phyloP scores from a whole-genome alignment of 2,113 vertebrate species.

The Burhinus oedicnemus region DNA sequence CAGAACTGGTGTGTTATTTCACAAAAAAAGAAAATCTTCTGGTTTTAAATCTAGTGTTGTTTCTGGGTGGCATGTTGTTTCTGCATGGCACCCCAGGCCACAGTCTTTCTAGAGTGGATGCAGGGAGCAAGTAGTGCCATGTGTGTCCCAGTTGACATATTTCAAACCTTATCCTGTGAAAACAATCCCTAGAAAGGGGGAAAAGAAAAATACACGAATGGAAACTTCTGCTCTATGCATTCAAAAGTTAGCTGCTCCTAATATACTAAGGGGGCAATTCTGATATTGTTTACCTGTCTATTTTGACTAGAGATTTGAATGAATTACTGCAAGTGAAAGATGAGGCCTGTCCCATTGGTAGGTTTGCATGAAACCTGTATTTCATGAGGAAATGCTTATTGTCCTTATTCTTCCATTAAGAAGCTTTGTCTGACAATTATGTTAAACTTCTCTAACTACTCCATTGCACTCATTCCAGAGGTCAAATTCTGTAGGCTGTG shows the following conservation, averaged over 20 bases:
- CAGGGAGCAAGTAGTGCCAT: not conserved
- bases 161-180: not conserved
- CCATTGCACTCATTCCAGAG: not conserved
- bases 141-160: not conserved
- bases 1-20: not conserved
- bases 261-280: not conserved
- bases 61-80: too few species aligned
- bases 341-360: not conserved
- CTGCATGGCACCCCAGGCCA: not conserved
- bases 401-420: not conserved
- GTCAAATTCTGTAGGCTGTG: not conserved
- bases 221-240: not conserved
- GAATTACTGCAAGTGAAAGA: not conserved
- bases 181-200: not conserved
- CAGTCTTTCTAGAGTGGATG: not conserved
- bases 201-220: not conserved
- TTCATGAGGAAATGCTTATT: not conserved
- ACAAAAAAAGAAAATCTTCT: not conserved
- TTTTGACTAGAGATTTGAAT: not conserved
- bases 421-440: conserved; percentile 10
- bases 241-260: not conserved
- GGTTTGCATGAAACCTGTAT: not conserved
- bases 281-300: not conserved
- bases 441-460: not conserved
- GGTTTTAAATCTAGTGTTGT: not conserved